A percentile compares a stretch with the other conserved stretches of the same genome.
Evolutionary conservation across 2,888 invertebrate genomes (phyloP).

Genomic region (Cosmia pyralina): DNA sequence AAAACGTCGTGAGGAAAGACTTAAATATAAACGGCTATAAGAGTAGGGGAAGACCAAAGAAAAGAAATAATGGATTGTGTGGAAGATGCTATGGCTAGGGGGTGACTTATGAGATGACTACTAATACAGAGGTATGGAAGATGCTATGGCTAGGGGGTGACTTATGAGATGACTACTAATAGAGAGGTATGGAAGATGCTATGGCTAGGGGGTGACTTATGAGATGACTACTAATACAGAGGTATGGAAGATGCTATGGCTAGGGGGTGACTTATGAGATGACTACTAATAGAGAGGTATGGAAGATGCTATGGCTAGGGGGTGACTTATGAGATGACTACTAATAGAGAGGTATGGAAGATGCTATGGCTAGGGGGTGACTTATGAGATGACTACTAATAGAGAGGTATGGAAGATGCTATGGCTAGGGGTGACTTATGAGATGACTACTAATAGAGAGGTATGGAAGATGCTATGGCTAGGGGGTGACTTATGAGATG

Average conservation of each 20-base stretch:
- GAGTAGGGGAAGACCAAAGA: background rate
- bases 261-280: background rate
- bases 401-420: background rate
- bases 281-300: background rate
- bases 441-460: background rate
- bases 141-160: background rate
- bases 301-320: background rate
- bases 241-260: background rate
- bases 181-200: background rate
- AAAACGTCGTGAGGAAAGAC: background rate
- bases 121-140: background rate
- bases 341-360: background rate
- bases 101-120: background rate
- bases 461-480: background rate
- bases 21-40: background rate
- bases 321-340: background rate
- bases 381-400: background rate
- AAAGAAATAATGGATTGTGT: background rate
- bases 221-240: background rate
- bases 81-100: background rate
- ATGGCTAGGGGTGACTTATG: background rate
- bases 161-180: background rate
- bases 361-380: background rate
- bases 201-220: background rate
- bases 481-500: background rate